A percentile compares a stretch with the other conserved stretches of the same genome.
phyloP scores from a whole-genome alignment of 1,140 invertebrate genomes.

The Vanessa tameamea region DNA sequence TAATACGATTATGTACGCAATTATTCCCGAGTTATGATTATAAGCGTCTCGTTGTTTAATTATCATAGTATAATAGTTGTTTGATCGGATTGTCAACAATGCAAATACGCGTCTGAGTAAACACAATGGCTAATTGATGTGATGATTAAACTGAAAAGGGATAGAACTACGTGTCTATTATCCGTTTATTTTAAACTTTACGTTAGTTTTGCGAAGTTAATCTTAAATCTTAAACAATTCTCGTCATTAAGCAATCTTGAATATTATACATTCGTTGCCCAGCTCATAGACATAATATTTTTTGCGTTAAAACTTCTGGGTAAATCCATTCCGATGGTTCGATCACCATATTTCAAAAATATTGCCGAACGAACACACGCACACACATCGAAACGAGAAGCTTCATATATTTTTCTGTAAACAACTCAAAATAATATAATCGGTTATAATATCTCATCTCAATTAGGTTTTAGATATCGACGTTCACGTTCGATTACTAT shows the following conservation, averaged over 20 bases:
- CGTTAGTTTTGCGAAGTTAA: slow-evolving; percentile 15
- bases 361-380: too few relatives aligned
- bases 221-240: slow-evolving; percentile 11
- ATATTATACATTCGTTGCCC: too few relatives aligned
- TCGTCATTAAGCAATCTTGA: background rate
- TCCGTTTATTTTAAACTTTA: slow-evolving; percentile 52
- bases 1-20: slow-evolving; percentile 35
- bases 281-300: too few relatives aligned
- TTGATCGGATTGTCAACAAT: slow-evolving; percentile 71
- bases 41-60: slow-evolving; percentile 53
- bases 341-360: too few relatives aligned
- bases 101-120: slow-evolving; percentile 69
- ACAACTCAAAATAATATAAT: background rate
- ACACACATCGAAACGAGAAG: too few relatives aligned
- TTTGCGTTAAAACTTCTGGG: too few relatives aligned
- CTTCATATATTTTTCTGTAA: too few relatives aligned
- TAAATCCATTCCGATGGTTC: too few relatives aligned
- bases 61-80: slow-evolving; percentile 67
- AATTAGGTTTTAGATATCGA: background rate
- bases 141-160: slow-evolving; percentile 71
- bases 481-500: background rate
- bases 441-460: background rate
- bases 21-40: slow-evolving; percentile 43
- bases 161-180: slow-evolving; percentile 67
- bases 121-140: slow-evolving; percentile 76